Evolutionary conservation across 2,113 vertebrate genomes (phyloP), one percentile per base, ranked within the genome.

Genomic region (Terrapene triunguis): DNA sequence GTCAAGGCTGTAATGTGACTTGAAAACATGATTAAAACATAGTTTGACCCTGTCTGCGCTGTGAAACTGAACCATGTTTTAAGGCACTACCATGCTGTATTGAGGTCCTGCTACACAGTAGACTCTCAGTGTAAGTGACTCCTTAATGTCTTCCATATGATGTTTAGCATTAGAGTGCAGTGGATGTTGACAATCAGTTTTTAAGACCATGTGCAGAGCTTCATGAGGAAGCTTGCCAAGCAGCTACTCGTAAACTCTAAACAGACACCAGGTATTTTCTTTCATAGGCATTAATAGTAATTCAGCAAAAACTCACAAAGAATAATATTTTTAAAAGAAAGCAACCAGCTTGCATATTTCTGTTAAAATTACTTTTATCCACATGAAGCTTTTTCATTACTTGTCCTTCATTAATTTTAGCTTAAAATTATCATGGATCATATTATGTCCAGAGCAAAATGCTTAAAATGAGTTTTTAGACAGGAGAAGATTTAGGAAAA

Each of bases 61-160:
- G 84, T 92, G 89, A 94, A 96, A 87, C 82, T 2, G 22, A 95
- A 89, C 76, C 92, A 21, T 89, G 84, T 94, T 95, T 94, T 89
- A 89, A 54, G 95, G 79, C 95, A 90, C 59, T 91, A 89, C 81
- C 79, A 59, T 88, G 65, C 94, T 94, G 96, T 96, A 91, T 89
- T 96, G 87, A 95, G 94, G 85, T 97, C 92, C 38, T 87, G 94
- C 90, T 96, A 65, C 83, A 79, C 79, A 79, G 93, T 88, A 42
- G 69, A 92, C 25, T 44, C 50, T 91, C 42, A 14, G 88, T 80
- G 86, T 96, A 91, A 92, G 50, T 89, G 86, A 48, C 53, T 84
- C 29, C 79, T 38, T 97, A 93, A 97, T 90, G 24, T 19, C 89
- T 97, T 96, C 96, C 94, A 95, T 92, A 93, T 87, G 96, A 92